These are phyloP conservation scores for Toxonevra muliebris DNA, from an alignment of 2,888 invertebrate species.

Conservation along the genomic window DNA sequence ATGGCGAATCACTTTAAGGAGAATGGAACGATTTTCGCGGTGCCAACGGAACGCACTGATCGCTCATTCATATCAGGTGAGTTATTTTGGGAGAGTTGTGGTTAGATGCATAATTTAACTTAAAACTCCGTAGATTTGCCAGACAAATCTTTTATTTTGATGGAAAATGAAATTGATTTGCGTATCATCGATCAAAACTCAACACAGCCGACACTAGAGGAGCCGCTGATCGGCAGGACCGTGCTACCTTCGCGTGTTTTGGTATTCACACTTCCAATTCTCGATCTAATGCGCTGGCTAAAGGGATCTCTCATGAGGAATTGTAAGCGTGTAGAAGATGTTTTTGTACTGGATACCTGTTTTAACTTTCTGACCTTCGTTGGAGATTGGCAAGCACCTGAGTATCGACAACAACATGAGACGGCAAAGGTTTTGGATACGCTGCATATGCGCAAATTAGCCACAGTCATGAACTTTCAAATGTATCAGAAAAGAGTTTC, in stretches of 20 bases:
- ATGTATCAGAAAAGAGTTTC: slow-evolving; percentile 60
- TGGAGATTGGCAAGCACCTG: slow-evolving; percentile 58
- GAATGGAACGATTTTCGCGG: slow-evolving; percentile 61
- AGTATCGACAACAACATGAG: slow-evolving; percentile 45
- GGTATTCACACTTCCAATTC: slow-evolving; percentile 55
- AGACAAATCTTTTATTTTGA: slow-evolving; percentile 57
- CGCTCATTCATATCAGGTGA: slow-evolving; percentile 56
- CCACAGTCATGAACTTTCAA: slow-evolving; percentile 59
- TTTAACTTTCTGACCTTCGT: slow-evolving; percentile 59
- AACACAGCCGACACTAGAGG: slow-evolving; percentile 52
- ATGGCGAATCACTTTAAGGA: slow-evolving; percentile 59
- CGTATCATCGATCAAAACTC: slow-evolving; percentile 55
- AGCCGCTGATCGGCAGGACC: slow-evolving; percentile 54
- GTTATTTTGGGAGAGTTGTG: background rate
- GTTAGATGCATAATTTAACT: background rate
- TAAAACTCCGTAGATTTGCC: slow-evolving; percentile 56
- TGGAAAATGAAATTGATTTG: slow-evolving; percentile 61
- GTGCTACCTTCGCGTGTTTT: slow-evolving; percentile 59
- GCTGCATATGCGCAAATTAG: slow-evolving; percentile 57
- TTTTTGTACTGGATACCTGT: slow-evolving; percentile 56
- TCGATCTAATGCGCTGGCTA: slow-evolving; percentile 59
- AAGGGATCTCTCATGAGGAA: slow-evolving; percentile 58
- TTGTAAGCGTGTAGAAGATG: slow-evolving; percentile 55
- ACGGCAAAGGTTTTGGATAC: slow-evolving; percentile 52
- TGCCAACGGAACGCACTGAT: slow-evolving; percentile 58